Evolutionary conservation across 2,888 invertebrate species (phyloP).

Genomic region (Scaptomyza caliginosa): DNA sequence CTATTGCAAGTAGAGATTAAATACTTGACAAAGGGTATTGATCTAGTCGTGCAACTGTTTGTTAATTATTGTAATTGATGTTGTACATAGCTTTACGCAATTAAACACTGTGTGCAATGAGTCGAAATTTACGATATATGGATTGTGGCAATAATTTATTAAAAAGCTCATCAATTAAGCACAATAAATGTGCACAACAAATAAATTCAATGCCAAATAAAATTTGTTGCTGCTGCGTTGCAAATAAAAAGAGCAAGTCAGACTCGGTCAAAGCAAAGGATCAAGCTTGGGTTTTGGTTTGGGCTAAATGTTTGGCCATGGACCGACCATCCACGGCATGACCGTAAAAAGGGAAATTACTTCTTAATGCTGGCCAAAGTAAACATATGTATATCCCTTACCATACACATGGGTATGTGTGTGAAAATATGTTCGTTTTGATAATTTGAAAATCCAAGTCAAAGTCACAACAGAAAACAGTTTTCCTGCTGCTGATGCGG

Average conservation of each 20-base stretch:
- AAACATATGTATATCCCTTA: no score
- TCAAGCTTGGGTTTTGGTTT: neutral
- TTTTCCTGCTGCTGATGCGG: conserved; percentile 12
- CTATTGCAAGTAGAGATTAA: no score
- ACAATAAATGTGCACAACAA: conserved; percentile 28
- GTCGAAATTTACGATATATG: conserved; percentile 51
- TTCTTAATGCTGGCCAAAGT: conserved; percentile 36
- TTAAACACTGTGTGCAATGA: conserved; percentile 14
- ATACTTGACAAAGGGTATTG: neutral
- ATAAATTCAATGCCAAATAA: conserved; percentile 36
- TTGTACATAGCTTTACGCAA: conserved; percentile 20
- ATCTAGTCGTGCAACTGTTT: neutral
- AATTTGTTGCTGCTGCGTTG: conserved; percentile 7
- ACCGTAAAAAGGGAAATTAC: conserved; percentile 59
- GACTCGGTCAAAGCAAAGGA: neutral
- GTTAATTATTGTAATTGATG: conserved; percentile 17
- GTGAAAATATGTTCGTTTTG: conserved; percentile 10
- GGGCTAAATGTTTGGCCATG: conserved; percentile 23
- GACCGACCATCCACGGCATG: conserved; percentile 45
- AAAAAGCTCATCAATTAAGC: conserved; percentile 65
- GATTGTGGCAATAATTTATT: conserved; percentile 57
- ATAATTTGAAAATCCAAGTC: conserved; percentile 42
- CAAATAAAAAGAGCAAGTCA: conserved; percentile 22
- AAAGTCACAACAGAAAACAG: conserved; percentile 31
- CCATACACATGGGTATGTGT: neutral